Evolutionary conservation across 1,140 invertebrate species (phyloP), one percentile per base, ranked within the genome.

Genomic region (Zaprionus taronus): DNA sequence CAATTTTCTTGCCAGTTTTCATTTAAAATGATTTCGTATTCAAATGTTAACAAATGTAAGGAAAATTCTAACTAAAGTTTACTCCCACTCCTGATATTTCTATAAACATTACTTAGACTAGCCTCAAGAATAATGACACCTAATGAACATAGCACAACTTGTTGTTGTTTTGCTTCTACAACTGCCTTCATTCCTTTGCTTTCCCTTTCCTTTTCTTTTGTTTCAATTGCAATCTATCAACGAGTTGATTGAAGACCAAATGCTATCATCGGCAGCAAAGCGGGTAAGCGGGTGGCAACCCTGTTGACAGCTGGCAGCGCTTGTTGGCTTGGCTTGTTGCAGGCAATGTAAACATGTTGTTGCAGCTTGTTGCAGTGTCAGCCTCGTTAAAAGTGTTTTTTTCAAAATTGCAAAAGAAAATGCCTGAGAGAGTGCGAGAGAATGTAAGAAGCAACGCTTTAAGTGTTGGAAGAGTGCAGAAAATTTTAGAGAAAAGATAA

Each of bases 351-450:
- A 51, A 51, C 47, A 51, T 51, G 47, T 51, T 51, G 28, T 53
- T 22, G 49, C 31, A 65, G 49, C 62, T 24, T 64, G 31, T 36
- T 53, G 47, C 61, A 62, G 20, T 24, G 47, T 47, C 47, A 24
- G 44, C 20, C 20, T 51, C 47, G 47, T 51, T 51, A 51, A 51
- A 51, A 51, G 47, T 24, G 20, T 28, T 28, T 31, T 31, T 34
- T 51, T 51, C 20, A 22, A 51, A 51, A 51, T 51, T 63, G 61
- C 44, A 31, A 34, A 63, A 20, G 11, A 17, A 22, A 51, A 49
- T 22, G 22, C 31, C 9, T 9, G 28, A 31, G 9, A 36, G n/a
- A n/a, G 4, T 6, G 20, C 6, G 2, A 26, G 14, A 51, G 17
- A 11, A 2, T 9, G 44, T 11, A 6, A 22, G 4, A 24, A 51